Base-by-base conservation (phyloP, 2,113 vertebrate genomes). In the Balaenoptera acutorostrata region DNA sequence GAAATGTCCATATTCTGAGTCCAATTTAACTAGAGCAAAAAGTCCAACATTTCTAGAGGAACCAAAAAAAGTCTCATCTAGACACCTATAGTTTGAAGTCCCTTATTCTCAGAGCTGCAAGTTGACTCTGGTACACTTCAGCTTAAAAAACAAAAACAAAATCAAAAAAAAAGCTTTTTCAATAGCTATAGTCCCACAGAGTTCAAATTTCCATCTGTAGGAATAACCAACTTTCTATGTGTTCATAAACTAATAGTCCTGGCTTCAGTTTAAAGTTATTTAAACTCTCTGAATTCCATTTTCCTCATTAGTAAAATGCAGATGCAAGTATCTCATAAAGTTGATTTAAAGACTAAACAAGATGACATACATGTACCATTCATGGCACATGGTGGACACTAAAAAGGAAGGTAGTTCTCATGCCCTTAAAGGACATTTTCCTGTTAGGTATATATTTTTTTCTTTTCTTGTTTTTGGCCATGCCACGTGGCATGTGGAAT, bases 251-350 rank as follows among this genome's bases (percentile, higher is more conserved):
- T 18, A 72, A 89, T 2, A 90, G 88, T 97, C 36, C 21, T 87
- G 31, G 78, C 74, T 93, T 96, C 59, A 95, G n/a, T 71, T 69
- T n/a, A 81, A 96, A 96, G 49, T 91, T 95, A 81, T 39, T 90
- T 71, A 91, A 59, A 61, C 6, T 83, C 52, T 93, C 27, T 83
- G 82, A 90, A 93, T 69, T 86, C 61, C 36, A 97, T 81, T 93
- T 88, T 90, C 93, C 85, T 95, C 66, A 66, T 82, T 75, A 92
- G 49, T 57, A 88, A 93, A 82, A 85, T 39, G 31, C 36, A 96
- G 64, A 77, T 44, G 23, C 6, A 89, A 85, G 52, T 64, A 92
- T 36, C 59, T 84, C 64, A 84, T 15, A 63, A 66, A 64, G 55
- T 46, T 78, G 96, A 85, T 12, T 41, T 41, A 88, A 83, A 61